These are phyloP conservation scores for Melinopterus prodromus DNA, from an alignment of 2,888 invertebrate genomes.

Conservation along the genomic window DNA sequence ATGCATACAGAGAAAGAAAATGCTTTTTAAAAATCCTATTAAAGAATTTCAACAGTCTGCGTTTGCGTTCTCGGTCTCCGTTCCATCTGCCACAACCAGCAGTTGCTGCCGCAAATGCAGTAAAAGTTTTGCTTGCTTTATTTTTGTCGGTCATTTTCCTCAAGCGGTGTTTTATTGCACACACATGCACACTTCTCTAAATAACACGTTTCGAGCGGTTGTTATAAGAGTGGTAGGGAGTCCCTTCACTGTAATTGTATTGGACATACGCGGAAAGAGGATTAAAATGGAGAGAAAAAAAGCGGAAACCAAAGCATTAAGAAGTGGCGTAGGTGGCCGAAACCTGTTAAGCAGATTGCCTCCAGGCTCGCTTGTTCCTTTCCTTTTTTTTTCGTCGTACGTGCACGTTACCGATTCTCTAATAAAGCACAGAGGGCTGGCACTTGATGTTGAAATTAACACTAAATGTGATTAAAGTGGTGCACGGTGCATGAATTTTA, in stretches of 20 bases:
- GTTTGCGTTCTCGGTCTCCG: not conserved
- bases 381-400: not conserved
- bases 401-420: not conserved
- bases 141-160: not conserved
- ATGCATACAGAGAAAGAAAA: not conserved
- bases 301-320: not conserved
- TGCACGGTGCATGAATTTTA: no score
- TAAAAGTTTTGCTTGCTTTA: not conserved
- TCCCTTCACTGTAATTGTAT: not conserved
- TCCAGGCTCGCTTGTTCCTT: not conserved
- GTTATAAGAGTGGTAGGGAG: not conserved
- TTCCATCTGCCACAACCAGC: not conserved
- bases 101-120: not conserved
- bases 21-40: not conserved
- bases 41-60: not conserved
- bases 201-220: not conserved
- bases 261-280: not conserved
- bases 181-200: not conserved
- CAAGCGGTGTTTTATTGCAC: not conserved
- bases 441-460: not conserved
- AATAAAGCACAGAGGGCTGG: not conserved
- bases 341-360: conserved; percentile 4
- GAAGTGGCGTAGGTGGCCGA: not conserved
- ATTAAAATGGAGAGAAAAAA: not conserved
- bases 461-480: not conserved